Conservation (phyloP, 2,113 vertebrate species). For the Polyodon spathula region DNA sequence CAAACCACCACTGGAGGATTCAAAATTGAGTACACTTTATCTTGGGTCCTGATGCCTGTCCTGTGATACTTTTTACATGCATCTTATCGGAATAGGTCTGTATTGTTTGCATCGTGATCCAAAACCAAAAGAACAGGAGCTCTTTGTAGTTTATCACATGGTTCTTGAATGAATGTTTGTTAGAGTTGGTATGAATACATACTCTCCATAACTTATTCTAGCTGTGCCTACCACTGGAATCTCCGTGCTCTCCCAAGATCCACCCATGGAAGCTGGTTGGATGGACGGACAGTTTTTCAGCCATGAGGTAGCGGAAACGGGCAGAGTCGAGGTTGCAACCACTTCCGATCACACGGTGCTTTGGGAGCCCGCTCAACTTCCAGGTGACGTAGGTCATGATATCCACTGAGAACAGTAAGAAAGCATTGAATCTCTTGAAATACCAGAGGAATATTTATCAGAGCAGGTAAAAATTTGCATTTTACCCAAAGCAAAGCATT, state of each 20-base stretch:
- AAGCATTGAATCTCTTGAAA: background rate
- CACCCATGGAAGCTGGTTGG: conserved; percentile 89
- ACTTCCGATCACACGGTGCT: conserved; percentile 88
- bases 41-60: too few species aligned
- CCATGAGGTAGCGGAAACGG: conserved; percentile 85
- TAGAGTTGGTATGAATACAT: too few species aligned
- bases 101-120: too few species aligned
- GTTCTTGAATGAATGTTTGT: too few species aligned
- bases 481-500: too few species aligned
- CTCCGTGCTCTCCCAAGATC: conserved; percentile 90
- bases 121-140: too few species aligned
- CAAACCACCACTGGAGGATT: too few species aligned
- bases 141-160: too few species aligned
- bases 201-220: background rate
- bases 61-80: too few species aligned
- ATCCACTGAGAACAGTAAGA: conserved; percentile 64
- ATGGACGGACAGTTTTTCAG: conserved; percentile 80
- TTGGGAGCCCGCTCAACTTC: conserved; percentile 95
- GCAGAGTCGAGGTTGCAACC: conserved; percentile 95
- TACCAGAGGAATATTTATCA: background rate
- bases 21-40: too few species aligned
- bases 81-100: too few species aligned
- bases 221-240: conserved; percentile 79
- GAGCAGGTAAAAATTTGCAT: background rate
- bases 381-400: conserved; percentile 92